These are phyloP conservation scores for Micrastur ruficollis DNA, from an alignment of 2,797 vertebrate genomes.

Conservation along the genomic window DNA sequence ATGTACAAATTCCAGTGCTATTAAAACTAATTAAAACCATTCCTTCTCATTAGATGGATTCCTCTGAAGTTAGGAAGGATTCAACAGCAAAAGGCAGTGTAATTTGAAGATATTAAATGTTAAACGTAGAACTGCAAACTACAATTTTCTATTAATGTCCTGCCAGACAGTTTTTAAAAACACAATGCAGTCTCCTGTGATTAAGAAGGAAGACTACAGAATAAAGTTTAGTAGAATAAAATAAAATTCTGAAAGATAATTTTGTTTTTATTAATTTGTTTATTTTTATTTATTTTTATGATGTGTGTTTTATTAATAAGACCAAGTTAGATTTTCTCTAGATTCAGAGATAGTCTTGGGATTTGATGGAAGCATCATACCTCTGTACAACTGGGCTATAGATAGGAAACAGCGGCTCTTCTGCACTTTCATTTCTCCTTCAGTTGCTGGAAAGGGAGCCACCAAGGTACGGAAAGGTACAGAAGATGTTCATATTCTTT, in stretches of 20 bases:
- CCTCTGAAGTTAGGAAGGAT: not conserved
- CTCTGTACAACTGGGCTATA: not conserved
- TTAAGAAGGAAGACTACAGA: not conserved
- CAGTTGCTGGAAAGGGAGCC: not conserved
- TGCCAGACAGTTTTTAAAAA: not conserved
- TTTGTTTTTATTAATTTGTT: not conserved
- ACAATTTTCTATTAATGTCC: not conserved
- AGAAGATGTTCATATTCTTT: not conserved
- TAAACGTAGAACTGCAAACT: not conserved
- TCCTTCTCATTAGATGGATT: not conserved
- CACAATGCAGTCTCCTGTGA: not conserved
- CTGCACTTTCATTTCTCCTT: not conserved
- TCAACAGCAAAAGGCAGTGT: not conserved
- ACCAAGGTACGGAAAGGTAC: not conserved
- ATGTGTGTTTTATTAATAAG: not conserved
- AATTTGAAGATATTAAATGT: not conserved
- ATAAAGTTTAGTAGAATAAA: not conserved
- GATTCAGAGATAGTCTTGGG: not conserved
- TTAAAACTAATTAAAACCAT: slow-evolving; percentile 29
- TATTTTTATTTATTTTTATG: not conserved
- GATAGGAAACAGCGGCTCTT: not conserved
- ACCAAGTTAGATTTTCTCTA: not conserved
- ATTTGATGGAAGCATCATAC: not conserved
- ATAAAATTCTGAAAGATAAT: not conserved
- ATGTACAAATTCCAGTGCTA: not conserved